Evolutionary conservation across 2,888 invertebrate species (phyloP).

Genomic region (Cheiracanthium punctorium): DNA sequence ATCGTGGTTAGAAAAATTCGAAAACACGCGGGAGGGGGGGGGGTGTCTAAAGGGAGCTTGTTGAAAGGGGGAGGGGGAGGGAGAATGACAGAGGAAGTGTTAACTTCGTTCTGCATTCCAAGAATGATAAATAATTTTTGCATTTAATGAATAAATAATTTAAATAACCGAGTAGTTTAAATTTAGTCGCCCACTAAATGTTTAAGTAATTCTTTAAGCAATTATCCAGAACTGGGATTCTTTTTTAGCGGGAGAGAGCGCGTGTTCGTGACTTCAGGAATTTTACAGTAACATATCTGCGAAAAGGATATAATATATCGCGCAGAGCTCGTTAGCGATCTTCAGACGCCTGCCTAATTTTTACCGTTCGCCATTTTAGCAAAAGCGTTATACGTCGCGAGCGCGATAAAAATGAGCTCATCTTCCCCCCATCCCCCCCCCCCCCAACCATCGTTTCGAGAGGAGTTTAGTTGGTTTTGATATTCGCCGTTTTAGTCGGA

Average conservation of each 20-base stretch:
- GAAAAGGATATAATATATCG: background rate
- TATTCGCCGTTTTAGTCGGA: too few species aligned
- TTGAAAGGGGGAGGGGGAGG: background rate
- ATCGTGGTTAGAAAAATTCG: constrained; percentile 62
- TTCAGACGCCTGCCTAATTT: background rate
- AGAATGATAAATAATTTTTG: constrained; percentile 69
- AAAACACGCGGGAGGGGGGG: background rate
- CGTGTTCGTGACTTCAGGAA: background rate
- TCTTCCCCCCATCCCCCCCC: too few species aligned
- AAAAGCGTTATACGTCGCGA: too few species aligned
- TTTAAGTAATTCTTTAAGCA: constrained; percentile 53
- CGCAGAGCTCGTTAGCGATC: background rate
- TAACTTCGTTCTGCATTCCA: constrained; percentile 63
- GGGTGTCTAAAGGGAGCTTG: too few species aligned
- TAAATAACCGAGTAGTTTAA: constrained; percentile 60
- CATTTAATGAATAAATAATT: constrained; percentile 70
- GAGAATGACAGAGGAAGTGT: constrained; percentile 34
- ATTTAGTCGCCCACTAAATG: constrained; percentile 64
- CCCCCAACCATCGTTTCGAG: too few species aligned
- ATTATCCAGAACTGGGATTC: background rate
- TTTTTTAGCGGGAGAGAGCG: background rate
- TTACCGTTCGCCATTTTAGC: background rate
- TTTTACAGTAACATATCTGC: background rate
- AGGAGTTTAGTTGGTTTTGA: too few species aligned
- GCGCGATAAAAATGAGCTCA: background rate